phyloP scores from a whole-genome alignment of 1,140 invertebrate species.

The Orussus abietinus region DNA sequence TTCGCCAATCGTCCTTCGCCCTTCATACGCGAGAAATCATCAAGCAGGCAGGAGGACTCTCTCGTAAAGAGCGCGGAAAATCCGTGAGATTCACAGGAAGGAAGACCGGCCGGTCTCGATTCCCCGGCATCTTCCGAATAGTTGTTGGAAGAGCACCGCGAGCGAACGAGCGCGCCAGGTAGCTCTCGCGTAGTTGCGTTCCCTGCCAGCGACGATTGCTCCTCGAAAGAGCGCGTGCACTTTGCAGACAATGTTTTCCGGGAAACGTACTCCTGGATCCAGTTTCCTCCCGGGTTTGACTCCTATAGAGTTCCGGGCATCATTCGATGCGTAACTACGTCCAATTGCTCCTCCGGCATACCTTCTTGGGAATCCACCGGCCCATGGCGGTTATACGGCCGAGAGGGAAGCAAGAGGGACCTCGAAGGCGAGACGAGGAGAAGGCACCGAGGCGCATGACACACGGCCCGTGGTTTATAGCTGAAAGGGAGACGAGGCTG shows the following conservation, averaged over 20 bases:
- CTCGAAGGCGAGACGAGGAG: background rate
- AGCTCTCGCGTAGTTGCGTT: too few relatives aligned
- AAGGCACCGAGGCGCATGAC: background rate
- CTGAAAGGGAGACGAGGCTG: background rate
- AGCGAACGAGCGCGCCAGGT: too few relatives aligned
- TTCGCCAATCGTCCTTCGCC: too few relatives aligned
- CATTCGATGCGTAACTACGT: constrained; percentile 41
- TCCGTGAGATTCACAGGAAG: too few relatives aligned
- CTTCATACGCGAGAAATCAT: too few relatives aligned
- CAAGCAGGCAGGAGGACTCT: too few relatives aligned
- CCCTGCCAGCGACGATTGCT: constrained; percentile 28
- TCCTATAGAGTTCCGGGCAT: constrained; percentile 17
- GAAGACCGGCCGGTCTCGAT: too few relatives aligned
- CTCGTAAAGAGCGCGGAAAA: too few relatives aligned
- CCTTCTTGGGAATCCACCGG: constrained; percentile 32
- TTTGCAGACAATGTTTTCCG: constrained; percentile 37
- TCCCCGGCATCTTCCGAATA: too few relatives aligned
- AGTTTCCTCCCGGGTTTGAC: constrained; percentile 24
- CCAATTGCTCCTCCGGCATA: constrained; percentile 35
- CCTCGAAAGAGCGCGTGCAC: constrained; percentile 29
- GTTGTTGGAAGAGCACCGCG: too few relatives aligned
- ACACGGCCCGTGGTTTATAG: background rate
- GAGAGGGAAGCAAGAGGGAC: too few relatives aligned
- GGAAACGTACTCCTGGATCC: constrained; percentile 35
- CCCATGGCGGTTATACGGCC: constrained; percentile 15